Percentiles rank a stretch among this genome's conserved stretches.
phyloP scores from a whole-genome alignment of 2,113 vertebrate genomes.

The Prunella fulvescens region DNA sequence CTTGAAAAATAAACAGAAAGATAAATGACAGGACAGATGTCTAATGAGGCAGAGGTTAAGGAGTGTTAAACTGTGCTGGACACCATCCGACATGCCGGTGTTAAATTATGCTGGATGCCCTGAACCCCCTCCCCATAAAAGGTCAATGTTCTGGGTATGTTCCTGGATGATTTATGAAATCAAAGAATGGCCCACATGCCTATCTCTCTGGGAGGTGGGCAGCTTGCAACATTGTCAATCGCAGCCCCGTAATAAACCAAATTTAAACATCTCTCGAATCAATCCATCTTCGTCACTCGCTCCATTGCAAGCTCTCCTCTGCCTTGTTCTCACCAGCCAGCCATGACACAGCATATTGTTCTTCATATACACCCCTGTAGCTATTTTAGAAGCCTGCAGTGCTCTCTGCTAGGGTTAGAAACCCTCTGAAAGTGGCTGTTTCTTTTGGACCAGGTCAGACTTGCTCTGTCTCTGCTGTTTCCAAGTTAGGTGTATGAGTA shows the following conservation, averaged over 20 bases:
- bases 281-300: slow-evolving; percentile 12
- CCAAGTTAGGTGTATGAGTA: neutral
- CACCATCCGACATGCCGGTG: slow-evolving; percentile 53
- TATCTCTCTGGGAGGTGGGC: slow-evolving; percentile 61
- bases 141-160: slow-evolving; percentile 33
- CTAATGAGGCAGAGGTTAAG: slow-evolving; percentile 72
- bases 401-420: neutral
- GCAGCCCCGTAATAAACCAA: slow-evolving; percentile 15
- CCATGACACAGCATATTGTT: slow-evolving; percentile 14
- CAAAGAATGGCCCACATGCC: slow-evolving; percentile 38
- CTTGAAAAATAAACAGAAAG: slow-evolving; percentile 62
- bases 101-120: slow-evolving; percentile 72
- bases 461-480: neutral
- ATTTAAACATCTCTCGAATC: slow-evolving; percentile 48
- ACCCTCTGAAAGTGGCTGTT: neutral
- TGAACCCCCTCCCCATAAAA: slow-evolving; percentile 41
- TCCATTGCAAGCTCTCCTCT: neutral
- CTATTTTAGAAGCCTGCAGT: neutral
- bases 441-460: neutral
- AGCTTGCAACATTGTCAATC: slow-evolving; percentile 49
- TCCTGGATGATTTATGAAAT: slow-evolving; percentile 67
- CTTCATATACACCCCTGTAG: neutral
- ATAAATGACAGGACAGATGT: slow-evolving; percentile 66
- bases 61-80: slow-evolving; percentile 71
- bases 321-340: slow-evolving; percentile 37